Base-by-base conservation (phyloP, 2,888 invertebrate genomes). In the Trichogramma dendrolimi region DNA sequence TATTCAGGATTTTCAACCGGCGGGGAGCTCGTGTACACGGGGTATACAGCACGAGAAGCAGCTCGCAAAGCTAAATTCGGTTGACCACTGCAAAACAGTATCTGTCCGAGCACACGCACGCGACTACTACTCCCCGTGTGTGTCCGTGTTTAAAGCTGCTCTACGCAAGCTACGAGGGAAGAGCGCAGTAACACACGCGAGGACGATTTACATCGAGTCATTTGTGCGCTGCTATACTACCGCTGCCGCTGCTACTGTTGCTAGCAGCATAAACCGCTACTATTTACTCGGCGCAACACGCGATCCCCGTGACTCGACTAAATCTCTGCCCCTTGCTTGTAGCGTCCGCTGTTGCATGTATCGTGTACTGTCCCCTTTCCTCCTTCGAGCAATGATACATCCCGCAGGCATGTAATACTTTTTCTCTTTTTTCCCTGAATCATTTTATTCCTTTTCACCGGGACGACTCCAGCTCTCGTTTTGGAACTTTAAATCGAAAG, bases 121-220 rank as follows among this genome's bases (percentile, higher is more conserved):
- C 14, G 14, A 14, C 14, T 14, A 14, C 14, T 14, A 14, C 14
- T 14, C 14, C 14, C 2, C 14, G 14, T 14, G 14, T 14, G 14
- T 14, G 14, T 14, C 14, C 14, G 14, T 14, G 14, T 14, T 14
- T 14, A 14, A 14, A 14, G 14, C 14, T 14, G 41, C 42, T 11
- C 40, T 41, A 40, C n/a, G 42, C 53, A 4, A n/a, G 11, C 5
- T 43, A 4, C 6, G 14, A 14, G 14, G 14, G 14, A 14, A 14
- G 14, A 14, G 14, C 14, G 14, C 14, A 14, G 14, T n/a, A 6
- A 40, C 11, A 4, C n/a, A 40, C 7, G 56, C 14, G 49, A 42
- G 49, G 6, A 48, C 59, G 51, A 60, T 60, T 61, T 56, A 39
- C 57, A 57, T 57, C 56, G 46, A 58, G 55, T 55, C 54, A 46